Conservation (phyloP, 2,888 invertebrate species). For the Andrena chrysosceles region DNA sequence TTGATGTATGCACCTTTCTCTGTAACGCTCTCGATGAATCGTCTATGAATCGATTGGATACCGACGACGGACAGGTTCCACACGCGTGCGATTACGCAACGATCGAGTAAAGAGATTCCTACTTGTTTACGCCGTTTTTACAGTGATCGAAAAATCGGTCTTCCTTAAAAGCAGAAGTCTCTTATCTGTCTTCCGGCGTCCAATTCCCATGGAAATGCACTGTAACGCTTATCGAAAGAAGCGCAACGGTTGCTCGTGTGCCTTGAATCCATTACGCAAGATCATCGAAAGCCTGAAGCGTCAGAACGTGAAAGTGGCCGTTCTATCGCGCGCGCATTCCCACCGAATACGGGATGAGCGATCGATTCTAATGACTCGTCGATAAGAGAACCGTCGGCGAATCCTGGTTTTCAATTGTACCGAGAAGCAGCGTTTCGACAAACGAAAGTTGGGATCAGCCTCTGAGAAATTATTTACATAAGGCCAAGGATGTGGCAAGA, state of each 20-base stretch:
- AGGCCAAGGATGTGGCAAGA: not conserved
- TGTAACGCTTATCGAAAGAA: slow-evolving; percentile 15
- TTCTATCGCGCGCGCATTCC: slow-evolving; percentile 73
- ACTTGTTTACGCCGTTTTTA: not conserved
- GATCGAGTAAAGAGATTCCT: not conserved
- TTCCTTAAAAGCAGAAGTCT: not conserved
- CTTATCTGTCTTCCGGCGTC: not conserved
- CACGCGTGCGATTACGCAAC: no score
- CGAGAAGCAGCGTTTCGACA: not conserved
- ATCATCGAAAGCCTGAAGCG: slow-evolving; percentile 73
- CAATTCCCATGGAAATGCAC: not conserved
- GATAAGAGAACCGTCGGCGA: not conserved
- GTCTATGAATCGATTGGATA: no score
- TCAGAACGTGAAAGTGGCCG: slow-evolving; percentile 75
- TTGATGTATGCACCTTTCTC: no score
- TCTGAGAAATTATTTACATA: not conserved
- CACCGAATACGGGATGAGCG: slow-evolving; percentile 47
- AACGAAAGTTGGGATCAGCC: not conserved
- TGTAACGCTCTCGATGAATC: no score
- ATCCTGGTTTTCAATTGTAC: not conserved
- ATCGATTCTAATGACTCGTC: slow-evolving; percentile 1
- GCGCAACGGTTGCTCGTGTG: slow-evolving; percentile 29
- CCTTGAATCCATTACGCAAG: slow-evolving; percentile 62
- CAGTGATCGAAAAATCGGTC: not conserved
- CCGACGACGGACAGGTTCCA: no score